Base-by-base conservation (phyloP, 2,113 vertebrate species). In the Myrmophylax atrothorax region DNA sequence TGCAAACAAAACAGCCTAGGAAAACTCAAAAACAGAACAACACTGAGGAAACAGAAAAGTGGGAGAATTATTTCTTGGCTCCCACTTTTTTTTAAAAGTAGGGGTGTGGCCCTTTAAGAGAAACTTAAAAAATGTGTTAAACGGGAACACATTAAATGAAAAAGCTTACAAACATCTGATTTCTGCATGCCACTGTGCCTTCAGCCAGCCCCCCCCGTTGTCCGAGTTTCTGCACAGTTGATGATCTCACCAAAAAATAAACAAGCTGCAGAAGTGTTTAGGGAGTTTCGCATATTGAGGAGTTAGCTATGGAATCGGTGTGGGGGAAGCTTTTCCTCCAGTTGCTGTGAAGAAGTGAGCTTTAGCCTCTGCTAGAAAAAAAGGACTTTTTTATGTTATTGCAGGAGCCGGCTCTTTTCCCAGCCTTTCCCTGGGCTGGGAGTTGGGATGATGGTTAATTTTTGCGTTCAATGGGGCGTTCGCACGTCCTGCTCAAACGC, bases 221-320 rank as follows among this genome's bases (percentile, higher is more conserved):
- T 94, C 78, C 23, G 40, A 90, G 53, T 91, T 93, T 88, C 59
- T 5, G 9, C 86, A 44, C 58, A 59, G 68, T 31, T 47, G 53
- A 85, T 95, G 81, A 93, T 84, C 92, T 94, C 90, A 83, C 79
- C 20, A 35, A 49, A 94, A 91, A 89, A 53, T 37, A 94, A 95
- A 93, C 78, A 93, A 58, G 59, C 67, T 46, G 67, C 74, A 83
- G 50, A 85, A 90, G 40, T 18, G 63, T 70, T 93, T 5, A 64
- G 56, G 47, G 53, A 35, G 56, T 73, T 94, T n/a, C 35, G 56
- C 8, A 17, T 20, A 35, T 40, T 64, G 67, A 70, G 80, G 46
- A 67, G 52, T 35, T 47, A 64, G 62, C 69, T 60, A 23, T 69
- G 85, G 63, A 38, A 68, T 74, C 11, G 2, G 80, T 58, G 70